phyloP scores from a whole-genome alignment of 2,888 invertebrate species.

The Agriopis leucophaearia region DNA sequence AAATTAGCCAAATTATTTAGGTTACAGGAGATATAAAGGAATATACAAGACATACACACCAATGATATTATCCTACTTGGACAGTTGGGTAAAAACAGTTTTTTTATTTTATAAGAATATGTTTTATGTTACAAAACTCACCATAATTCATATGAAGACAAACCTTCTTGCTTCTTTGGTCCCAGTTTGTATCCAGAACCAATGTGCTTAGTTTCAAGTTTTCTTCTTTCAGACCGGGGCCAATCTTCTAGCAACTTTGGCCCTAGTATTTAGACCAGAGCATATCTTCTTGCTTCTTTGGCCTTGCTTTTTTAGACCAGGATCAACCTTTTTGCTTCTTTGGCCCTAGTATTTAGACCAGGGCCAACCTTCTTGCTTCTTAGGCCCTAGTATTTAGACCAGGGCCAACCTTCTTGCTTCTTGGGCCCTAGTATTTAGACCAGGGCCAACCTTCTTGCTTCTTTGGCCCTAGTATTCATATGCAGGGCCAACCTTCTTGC shows the following conservation, averaged over 20 bases:
- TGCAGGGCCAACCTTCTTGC: slow-evolving; percentile 8
- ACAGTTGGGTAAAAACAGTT: too few species aligned
- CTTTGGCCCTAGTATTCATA: background rate
- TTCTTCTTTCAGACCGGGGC: background rate
- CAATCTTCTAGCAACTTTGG: slow-evolving; percentile 2
- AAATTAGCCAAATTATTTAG: too few species aligned
- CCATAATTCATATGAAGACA: background rate
- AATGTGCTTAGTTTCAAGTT: slow-evolving; percentile 12
- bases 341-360: background rate
- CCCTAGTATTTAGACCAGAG: background rate
- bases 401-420: slow-evolving; percentile 16
- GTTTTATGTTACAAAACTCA: background rate
- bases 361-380: slow-evolving; percentile 18
- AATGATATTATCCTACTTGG: too few species aligned
- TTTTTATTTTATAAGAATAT: too few species aligned
- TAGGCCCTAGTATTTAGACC: slow-evolving; percentile 13
- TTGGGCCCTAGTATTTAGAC: slow-evolving; percentile 12
- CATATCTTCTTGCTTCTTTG: slow-evolving; percentile 7
- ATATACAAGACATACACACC: too few species aligned
- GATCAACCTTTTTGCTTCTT: slow-evolving; percentile 3
- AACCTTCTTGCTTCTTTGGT: slow-evolving; percentile 21
- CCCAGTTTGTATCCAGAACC: slow-evolving; percentile 14
- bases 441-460: slow-evolving; percentile 1
- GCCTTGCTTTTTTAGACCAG: background rate
- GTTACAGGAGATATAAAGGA: too few species aligned